Evolutionary conservation across 2,797 vertebrate genomes (phyloP).

Genomic region (Acrossocheilus fasciatus): DNA sequence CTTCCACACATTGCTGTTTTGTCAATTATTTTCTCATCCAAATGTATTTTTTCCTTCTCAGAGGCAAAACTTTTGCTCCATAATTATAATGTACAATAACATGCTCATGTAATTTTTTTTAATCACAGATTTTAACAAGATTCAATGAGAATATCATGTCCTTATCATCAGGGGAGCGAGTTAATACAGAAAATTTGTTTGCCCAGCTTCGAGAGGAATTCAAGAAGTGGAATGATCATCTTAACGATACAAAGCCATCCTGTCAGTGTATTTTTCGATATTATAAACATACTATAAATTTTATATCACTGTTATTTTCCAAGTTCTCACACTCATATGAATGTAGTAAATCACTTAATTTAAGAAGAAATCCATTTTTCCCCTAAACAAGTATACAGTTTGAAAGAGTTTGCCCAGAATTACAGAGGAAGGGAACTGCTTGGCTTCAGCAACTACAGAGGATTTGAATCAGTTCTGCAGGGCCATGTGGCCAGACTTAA

Average conservation of each 20-base stretch:
- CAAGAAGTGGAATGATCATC: conserved; percentile 50
- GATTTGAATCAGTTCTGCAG: conserved; percentile 74
- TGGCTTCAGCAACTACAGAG: conserved; percentile 74
- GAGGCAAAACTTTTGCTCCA: neutral
- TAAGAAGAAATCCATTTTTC: neutral
- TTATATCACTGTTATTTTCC: neutral
- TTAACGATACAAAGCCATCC: conserved; percentile 38
- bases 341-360: neutral
- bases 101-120: neutral
- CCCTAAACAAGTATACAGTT: conserved; percentile 59
- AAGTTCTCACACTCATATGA: neutral
- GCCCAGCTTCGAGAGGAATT: conserved; percentile 51
- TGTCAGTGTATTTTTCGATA: conserved; percentile 45
- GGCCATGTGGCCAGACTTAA: conserved; percentile 68
- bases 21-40: neutral
- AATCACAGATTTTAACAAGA: conserved; percentile 31
- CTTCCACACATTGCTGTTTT: neutral
- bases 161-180: conserved; percentile 21
- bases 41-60: neutral
- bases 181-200: conserved; percentile 52
- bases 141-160: conserved; percentile 40
- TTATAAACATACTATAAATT: neutral
- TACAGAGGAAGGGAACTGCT: conserved; percentile 77
- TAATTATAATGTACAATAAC: neutral
- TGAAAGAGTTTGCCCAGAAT: conserved; percentile 64